Evolutionary conservation across 2,888 invertebrate species (phyloP), one percentile per base, ranked within the genome.

Genomic region (Aphrophora alni): DNA sequence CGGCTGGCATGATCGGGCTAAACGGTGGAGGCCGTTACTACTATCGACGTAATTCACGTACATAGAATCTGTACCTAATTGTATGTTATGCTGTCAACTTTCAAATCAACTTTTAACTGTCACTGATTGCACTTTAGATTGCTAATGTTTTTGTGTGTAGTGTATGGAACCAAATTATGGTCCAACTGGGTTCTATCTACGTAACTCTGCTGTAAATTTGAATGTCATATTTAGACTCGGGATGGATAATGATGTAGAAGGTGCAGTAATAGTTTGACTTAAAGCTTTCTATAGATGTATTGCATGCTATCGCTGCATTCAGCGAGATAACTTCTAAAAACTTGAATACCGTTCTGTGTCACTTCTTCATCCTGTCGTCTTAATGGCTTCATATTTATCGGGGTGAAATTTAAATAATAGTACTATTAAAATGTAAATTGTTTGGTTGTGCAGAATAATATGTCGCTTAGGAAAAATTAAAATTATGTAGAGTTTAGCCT

Each of bases 1-100:
- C 80, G 82, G 84, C 84, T 84, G 84, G 84, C 84, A 84, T 84
- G 84, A 80, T 81, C 80, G 70, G 82, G 82, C 81, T 77, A 80
- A 68, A 38, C 75, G 74, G 78, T 82, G 84, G 82, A 82, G 84
- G 84, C 71, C 59, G 59, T 59, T 44, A 44, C 17, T 44, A 59
- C 21, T 59, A 14, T 59, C 59, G 21, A 21, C 59, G 59, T 59
- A 59, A 59, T 21, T 44, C 28, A 72, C 71, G 78, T 78, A 78
- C 78, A 78, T 78, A 78, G 78, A 78, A 78, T 78, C 59, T 59
- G 59, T 59, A 59, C 59, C 59, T 59, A 59, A 59, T 59, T 59
- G 21, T 59, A 21, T 21, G 21, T 59, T 2, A 8, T n/a, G 21
- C 21, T 59, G 59, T 59, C 21, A 59, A n/a, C 59, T 44, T 44